Evolutionary conservation across 2,113 vertebrate genomes (phyloP), one percentile per base, ranked within the genome.

Genomic region (Proterorhinus semilunaris): DNA sequence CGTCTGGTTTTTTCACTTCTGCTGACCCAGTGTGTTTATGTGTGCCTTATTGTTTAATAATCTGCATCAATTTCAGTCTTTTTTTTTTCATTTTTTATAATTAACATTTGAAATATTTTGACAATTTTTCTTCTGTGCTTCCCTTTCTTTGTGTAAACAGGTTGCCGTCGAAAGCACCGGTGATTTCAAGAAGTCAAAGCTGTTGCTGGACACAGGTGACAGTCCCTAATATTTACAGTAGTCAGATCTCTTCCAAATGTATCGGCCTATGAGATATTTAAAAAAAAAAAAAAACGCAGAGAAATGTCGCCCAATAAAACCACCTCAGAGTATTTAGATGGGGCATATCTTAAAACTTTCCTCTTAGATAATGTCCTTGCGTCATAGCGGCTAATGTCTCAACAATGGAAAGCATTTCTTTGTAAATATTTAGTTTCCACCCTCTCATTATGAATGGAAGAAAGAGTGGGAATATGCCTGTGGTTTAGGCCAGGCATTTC

Each of bases 171-270:
- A 55, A 55, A 92, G 94, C 80, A 94, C 97, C 82, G 94, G 95
- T 76, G 95, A 94, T 62, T 94, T 94, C 78, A 92, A 94, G 83
- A 92, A 94, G 84, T 95, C 74, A 94, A 59, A 95, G 83, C 92
- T 96, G 87, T 95, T 95, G 90, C 89, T 95, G 81, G 95, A 96
- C 87, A 93, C 93, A 69, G 92, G 92, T 64, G 84, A 94, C 76
- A 58, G 87, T 63, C 87, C 91, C 10, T 16, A 36, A 36, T 36
- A 36, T 36, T 5, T 36, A 36, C 27, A 36, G 27, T 36, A 36
- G 27, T 36, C 27, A 36, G 27, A 36, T 3, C 27, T 36, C 27
- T 36, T 36, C 27, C 27, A 36, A 36, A 36, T 36, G 27, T 36
- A 36, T 36, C 27, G 4, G 27, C 4, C 27, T 36, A 36, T 1